Conservation (phyloP, 2,797 vertebrate genomes). For the Nannoperca obscura region DNA sequence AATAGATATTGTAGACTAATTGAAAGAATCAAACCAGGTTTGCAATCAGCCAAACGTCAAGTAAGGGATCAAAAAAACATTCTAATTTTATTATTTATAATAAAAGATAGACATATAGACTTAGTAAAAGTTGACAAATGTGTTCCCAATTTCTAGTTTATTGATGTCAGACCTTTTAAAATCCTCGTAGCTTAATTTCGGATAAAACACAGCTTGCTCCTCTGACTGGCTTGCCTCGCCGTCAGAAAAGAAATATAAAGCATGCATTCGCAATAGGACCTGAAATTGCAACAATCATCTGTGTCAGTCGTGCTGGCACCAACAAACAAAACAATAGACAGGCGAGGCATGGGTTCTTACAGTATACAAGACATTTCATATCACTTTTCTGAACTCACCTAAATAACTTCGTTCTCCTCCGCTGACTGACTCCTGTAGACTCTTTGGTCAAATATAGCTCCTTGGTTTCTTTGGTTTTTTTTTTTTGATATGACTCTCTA, state of each 20-base stretch:
- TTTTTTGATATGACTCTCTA: slow-evolving; percentile 26
- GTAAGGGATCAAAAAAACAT: rapidly evolving
- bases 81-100: neutral
- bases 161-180: neutral
- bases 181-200: neutral
- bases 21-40: neutral
- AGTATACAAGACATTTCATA: slow-evolving; percentile 30
- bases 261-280: neutral
- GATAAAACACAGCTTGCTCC: neutral
- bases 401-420: slow-evolving; percentile 56
- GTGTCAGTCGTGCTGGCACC: slow-evolving; percentile 58
- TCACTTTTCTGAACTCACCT: slow-evolving; percentile 77
- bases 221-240: neutral
- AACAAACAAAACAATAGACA: slow-evolving; percentile 58
- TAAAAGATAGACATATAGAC: neutral
- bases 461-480: slow-evolving; percentile 8
- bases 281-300: slow-evolving; percentile 45
- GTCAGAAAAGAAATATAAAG: neutral
- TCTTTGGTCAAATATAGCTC: slow-evolving; percentile 50
- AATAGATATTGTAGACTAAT: neutral
- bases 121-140: neutral
- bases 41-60: neutral
- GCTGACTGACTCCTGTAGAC: slow-evolving; percentile 43
- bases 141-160: neutral
- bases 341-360: slow-evolving; percentile 11